phyloP scores from a whole-genome alignment of 1,140 invertebrate genomes.

The Mamestra configurata region DNA sequence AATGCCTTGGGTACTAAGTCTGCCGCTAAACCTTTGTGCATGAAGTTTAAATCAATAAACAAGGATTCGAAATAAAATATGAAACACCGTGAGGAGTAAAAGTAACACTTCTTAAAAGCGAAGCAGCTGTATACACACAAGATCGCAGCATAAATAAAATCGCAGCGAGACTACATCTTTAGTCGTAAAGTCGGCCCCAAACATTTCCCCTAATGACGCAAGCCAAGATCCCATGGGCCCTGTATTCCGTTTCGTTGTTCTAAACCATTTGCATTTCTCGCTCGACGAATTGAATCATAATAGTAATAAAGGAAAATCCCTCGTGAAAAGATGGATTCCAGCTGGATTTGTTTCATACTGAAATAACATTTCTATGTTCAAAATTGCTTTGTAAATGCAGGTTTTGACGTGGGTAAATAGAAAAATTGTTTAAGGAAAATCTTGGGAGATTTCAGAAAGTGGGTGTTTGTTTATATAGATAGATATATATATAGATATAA shows the following conservation, averaged over 20 bases:
- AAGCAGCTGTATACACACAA: no score
- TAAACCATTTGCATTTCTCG: constrained; percentile 29
- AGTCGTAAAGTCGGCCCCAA: background rate
- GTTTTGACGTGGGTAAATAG: background rate
- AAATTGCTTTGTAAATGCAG: constrained; percentile 9
- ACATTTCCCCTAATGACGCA: background rate
- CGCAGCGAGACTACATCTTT: no score
- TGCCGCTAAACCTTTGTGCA: no score
- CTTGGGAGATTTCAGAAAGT: background rate
- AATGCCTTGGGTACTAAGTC: no score
- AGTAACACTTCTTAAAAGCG: no score
- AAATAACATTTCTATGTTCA: constrained; percentile 6
- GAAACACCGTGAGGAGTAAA: no score
- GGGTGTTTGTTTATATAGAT: no score
- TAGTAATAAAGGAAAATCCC: constrained; percentile 31
- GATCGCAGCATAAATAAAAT: no score
- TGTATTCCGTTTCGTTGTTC: constrained; percentile 17
- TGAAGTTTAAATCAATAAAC: no score
- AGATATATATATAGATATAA: no score
- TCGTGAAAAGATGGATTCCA: constrained; percentile 15
- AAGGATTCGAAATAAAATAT: no score
- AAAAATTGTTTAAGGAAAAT: background rate
- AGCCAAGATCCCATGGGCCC: background rate
- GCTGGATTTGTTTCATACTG: constrained; percentile 11
- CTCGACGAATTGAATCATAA: constrained; percentile 34